A percentile compares a stretch with the other conserved stretches of the same genome.
These are phyloP conservation scores for Rallus limicola DNA, from an alignment of 2,113 vertebrate species.

Conservation along the genomic window DNA sequence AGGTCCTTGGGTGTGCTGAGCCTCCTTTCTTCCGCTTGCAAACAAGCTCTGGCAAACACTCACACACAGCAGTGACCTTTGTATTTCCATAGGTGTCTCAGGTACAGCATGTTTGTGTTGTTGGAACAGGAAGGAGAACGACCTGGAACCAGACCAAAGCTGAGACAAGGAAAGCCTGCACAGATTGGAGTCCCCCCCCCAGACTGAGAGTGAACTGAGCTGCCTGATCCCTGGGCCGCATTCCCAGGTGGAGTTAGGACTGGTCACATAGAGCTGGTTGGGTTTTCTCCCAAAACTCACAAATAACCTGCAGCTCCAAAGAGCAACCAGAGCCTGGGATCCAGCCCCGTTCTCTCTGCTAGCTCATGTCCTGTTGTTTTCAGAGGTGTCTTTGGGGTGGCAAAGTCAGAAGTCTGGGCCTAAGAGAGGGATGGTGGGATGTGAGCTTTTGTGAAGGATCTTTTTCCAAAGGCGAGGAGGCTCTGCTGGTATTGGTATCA, in stretches of 20 bases:
- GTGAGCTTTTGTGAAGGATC: background rate
- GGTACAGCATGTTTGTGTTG: background rate
- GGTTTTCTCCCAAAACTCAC: background rate
- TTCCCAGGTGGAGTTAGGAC: background rate
- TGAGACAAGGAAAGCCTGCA: background rate
- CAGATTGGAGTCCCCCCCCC: background rate
- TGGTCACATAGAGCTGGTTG: background rate
- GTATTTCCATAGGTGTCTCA: constrained; percentile 25
- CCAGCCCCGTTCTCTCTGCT: background rate
- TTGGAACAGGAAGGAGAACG: constrained; percentile 1
- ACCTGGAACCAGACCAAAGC: background rate
- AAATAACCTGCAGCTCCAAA: background rate
- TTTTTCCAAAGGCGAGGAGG: constrained; percentile 60
- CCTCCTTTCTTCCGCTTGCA: background rate
- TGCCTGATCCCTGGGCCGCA: background rate
- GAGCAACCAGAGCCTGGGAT: background rate
- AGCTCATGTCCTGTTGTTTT: background rate
- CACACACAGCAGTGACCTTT: background rate
- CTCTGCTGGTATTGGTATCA: constrained; percentile 38
- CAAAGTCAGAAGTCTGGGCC: constrained; percentile 18
- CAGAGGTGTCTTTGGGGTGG: background rate
- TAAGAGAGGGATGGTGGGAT: constrained; percentile 8
- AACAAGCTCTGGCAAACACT: background rate
- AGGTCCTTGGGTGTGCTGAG: background rate
- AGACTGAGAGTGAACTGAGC: background rate